Evolutionary conservation across 2,888 invertebrate species (phyloP), one percentile per base, ranked within the genome.

Genomic region (Willowsia nigromaculata): DNA sequence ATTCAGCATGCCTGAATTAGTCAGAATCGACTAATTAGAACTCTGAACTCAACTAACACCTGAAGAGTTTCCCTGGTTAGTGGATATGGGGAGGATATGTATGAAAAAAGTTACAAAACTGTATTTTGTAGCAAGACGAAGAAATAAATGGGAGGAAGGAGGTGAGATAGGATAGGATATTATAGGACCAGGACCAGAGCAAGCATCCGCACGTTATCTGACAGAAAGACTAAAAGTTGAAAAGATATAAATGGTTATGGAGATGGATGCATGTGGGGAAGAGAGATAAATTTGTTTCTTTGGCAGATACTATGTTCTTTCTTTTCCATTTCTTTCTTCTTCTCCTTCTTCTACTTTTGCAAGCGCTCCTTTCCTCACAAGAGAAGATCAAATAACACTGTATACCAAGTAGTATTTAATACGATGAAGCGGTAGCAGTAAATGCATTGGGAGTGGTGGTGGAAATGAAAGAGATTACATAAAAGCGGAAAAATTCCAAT

Each of bases 401-500:
- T 33, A 65, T 30, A 22, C n/a, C 43, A 43, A 40, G 50, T 50
- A 47, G 47, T 50, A 50, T 76, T 43, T 76, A 76, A 47, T 30
- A 47, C 50, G 27, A 50, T 76, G 43, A 37, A 59, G 18, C 81
- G 18, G 47, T 6, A 50, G 37, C 4, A 81, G 33, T 33, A 59
- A 65, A 37, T 47, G 30, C 40, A 47, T 65, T 65, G 50, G 50
- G 71, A 47, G 56, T 71, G 83, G 82, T 40, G 43, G 83, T 68
- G 71, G 71, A 33, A 50, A 56, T 47, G 53, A 80, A 80, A 76
- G 86, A 78, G 86, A 86, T 86, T 80, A 86, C 78, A 86, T 86
- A 80, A 86, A 80, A 86, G 65, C 86, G 86, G 80, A 86, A 74
- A 90, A 90, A 86, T 90, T 86, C 90, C 90, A 90, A 90, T 90